These are phyloP conservation scores for Lithobius niger DNA, from an alignment of 1,140 invertebrate species.

Conservation along the genomic window DNA sequence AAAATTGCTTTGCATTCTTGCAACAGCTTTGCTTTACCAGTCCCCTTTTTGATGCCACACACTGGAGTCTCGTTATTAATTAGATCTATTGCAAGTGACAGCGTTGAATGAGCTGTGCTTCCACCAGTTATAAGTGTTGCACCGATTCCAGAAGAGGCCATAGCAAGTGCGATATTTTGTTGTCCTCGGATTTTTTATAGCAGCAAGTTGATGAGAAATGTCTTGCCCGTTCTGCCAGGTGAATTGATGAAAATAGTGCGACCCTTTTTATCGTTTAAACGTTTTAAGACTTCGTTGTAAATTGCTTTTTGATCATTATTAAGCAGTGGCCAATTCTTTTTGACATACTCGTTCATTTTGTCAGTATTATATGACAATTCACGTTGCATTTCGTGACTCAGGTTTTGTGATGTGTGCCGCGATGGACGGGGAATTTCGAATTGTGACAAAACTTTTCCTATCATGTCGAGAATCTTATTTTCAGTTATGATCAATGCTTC, in stretches of 20 bases:
- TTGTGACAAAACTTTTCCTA: too few relatives aligned
- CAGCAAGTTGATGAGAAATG: slow-evolving; percentile 31
- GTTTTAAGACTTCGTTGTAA: slow-evolving; percentile 29
- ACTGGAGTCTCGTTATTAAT: slow-evolving; percentile 21
- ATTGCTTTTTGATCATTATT: slow-evolving; percentile 28
- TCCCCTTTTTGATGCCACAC: slow-evolving; percentile 29
- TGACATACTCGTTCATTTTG: slow-evolving; percentile 26
- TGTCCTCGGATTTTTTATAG: slow-evolving; percentile 26
- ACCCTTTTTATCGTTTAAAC: slow-evolving; percentile 23
- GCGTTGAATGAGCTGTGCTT: slow-evolving; percentile 36
- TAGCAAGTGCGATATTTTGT: slow-evolving; percentile 30
- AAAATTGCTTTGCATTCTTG: slow-evolving; percentile 21
- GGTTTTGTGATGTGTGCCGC: too few relatives aligned
- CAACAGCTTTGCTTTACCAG: slow-evolving; percentile 22
- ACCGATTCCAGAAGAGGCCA: slow-evolving; percentile 41
- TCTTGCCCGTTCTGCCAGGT: slow-evolving; percentile 34
- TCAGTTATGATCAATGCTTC: too few relatives aligned
- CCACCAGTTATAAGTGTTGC: slow-evolving; percentile 37
- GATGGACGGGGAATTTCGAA: too few relatives aligned
- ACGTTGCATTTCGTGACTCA: slow-evolving; percentile 25
- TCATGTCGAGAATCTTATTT: too few relatives aligned
- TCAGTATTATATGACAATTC: too few relatives aligned
- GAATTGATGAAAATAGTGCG: slow-evolving; percentile 33
- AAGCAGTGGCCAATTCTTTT: slow-evolving; percentile 24
- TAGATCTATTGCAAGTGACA: slow-evolving; percentile 32